These are phyloP conservation scores for Diaperis boleti DNA, from an alignment of 2,888 invertebrate species.

Conservation along the genomic window DNA sequence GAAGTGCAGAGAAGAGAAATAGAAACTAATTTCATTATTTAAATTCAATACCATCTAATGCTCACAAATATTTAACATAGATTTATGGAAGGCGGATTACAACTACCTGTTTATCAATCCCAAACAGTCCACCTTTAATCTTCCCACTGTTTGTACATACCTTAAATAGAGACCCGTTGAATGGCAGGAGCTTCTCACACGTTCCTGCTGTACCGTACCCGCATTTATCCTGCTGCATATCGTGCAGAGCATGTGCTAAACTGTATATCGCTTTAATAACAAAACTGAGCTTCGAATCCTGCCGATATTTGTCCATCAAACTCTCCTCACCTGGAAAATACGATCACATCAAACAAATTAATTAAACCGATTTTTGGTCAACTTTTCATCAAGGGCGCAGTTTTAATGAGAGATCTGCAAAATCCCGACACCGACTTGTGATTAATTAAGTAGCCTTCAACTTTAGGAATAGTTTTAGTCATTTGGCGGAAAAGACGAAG, in stretches of 20 bases:
- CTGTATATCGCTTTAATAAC: conserved; percentile 84
- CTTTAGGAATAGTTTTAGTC: conserved; percentile 8
- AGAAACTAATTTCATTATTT: too few species aligned
- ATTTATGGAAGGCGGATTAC: too few species aligned
- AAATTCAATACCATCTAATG: too few species aligned
- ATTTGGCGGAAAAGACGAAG: conserved; percentile 1
- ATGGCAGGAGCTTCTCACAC: conserved; percentile 76
- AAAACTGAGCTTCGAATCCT: conserved; percentile 84
- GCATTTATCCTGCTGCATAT: conserved; percentile 77
- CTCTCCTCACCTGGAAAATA: conserved; percentile 70
- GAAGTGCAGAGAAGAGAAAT: too few species aligned
- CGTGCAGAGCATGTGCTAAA: conserved; percentile 79
- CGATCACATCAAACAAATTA: conserved; percentile 17
- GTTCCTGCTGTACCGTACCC: conserved; percentile 68
- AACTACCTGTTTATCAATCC: background rate
- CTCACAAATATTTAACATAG: too few species aligned
- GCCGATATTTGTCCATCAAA: conserved; percentile 70
- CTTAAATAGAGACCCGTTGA: conserved; percentile 78
- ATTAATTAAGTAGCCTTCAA: conserved; percentile 3
- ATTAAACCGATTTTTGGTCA: background rate
- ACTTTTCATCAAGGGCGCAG: background rate
- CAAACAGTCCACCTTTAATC: background rate
- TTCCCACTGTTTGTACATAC: conserved; percentile 55
- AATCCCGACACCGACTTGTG: conserved; percentile 10
- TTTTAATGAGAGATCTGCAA: too few species aligned